These are phyloP conservation scores for Nycticryphes semicollaris DNA, from an alignment of 2,113 vertebrate genomes.

Conservation along the genomic window DNA sequence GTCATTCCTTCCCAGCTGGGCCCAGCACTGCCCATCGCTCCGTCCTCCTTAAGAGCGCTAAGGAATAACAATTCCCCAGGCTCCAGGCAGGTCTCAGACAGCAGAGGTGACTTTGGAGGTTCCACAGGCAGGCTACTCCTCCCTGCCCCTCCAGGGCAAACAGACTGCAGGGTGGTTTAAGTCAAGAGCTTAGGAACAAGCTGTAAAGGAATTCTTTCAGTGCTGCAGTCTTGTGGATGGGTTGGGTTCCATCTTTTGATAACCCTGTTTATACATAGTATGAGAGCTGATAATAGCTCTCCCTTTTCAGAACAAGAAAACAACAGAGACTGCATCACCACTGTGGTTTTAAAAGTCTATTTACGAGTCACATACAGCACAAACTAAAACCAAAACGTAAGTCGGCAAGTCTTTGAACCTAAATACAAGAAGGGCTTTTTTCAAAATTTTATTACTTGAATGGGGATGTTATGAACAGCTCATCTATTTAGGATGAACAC, in stretches of 20 bases:
- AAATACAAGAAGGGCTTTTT: neutral
- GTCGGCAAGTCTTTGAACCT: neutral
- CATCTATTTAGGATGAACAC: neutral
- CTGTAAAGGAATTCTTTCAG: neutral
- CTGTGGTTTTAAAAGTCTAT: neutral
- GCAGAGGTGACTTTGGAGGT: neutral
- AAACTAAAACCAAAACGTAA: neutral
- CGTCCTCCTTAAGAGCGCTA: fast-evolving
- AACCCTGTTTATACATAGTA: fast-evolving
- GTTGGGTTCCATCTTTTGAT: neutral
- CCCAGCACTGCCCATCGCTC: neutral
- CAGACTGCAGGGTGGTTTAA: neutral
- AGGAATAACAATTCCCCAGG: neutral
- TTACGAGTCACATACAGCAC: neutral
- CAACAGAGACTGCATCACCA: neutral
- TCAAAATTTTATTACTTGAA: neutral
- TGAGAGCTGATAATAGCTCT: neutral
- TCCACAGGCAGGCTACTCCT: neutral
- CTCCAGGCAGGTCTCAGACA: fast-evolving
- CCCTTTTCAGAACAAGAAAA: neutral
- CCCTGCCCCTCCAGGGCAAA: neutral
- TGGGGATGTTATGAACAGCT: neutral
- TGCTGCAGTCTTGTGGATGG: neutral
- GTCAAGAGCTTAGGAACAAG: neutral
- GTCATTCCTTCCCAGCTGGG: neutral